These are phyloP conservation scores for Ciconia maguari DNA, from an alignment of 2,113 vertebrate genomes.

Conservation along the genomic window DNA sequence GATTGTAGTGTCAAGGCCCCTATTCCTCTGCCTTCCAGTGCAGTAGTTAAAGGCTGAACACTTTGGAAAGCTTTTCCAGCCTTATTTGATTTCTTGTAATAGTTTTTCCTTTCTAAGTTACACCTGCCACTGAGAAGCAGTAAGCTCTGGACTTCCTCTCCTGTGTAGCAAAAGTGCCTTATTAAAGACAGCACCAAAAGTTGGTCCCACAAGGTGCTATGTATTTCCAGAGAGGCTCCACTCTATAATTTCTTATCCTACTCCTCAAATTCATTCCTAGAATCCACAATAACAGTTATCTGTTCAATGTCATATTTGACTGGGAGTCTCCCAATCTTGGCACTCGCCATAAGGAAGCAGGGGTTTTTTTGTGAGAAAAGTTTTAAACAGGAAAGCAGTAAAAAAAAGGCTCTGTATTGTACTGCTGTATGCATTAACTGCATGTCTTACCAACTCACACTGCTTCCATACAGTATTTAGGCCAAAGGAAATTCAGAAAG, in stretches of 20 bases:
- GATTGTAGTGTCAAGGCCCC: background rate
- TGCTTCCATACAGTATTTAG: background rate
- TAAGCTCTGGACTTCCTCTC: background rate
- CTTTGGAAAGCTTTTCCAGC: background rate
- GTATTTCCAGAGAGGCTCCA: background rate
- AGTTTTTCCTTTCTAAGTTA: background rate
- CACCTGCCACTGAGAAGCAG: background rate
- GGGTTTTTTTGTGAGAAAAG: background rate
- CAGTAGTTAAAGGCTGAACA: background rate
- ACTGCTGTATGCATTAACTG: background rate
- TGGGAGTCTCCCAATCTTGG: background rate
- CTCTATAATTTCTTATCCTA: background rate
- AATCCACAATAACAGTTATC: background rate
- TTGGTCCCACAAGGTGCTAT: background rate
- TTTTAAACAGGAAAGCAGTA: background rate
- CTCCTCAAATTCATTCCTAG: background rate
- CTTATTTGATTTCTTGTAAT: background rate
- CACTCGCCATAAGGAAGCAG: background rate
- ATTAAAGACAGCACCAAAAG: background rate
- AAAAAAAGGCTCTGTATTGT: background rate
- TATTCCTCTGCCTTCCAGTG: background rate
- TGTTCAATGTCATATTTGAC: background rate
- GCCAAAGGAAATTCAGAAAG: background rate
- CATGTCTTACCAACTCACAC: rapidly evolving
- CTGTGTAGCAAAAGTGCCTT: background rate